A percentile compares a stretch with the other conserved stretches of the same genome.
Evolutionary conservation across 2,888 invertebrate genomes (phyloP).

Genomic region (Diabrotica balteata): DNA sequence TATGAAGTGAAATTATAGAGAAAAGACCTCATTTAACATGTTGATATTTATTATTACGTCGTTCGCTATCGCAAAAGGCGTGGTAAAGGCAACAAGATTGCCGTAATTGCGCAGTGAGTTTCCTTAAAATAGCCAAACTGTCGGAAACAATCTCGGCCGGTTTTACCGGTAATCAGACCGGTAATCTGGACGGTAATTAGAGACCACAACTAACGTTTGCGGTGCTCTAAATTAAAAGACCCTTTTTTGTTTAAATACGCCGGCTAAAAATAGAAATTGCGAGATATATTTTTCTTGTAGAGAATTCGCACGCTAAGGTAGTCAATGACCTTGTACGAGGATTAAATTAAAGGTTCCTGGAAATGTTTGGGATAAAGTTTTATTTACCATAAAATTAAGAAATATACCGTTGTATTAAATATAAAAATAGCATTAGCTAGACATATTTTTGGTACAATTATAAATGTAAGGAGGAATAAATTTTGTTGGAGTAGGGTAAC

Average conservation of each 20-base stretch:
- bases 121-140: conserved; percentile 44
- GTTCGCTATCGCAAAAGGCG: conserved; percentile 39
- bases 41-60: conserved; percentile 42
- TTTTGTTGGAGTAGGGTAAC: no score
- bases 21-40: conserved; percentile 33
- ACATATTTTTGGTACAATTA: no score
- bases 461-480: no score
- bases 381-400: no score
- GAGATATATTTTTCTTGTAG: background rate
- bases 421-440: no score
- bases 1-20: background rate
- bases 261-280: conserved; percentile 19
- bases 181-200: conserved; percentile 36
- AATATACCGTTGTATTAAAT: no score
- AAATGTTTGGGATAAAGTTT: no score
- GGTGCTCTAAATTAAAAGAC: conserved; percentile 30
- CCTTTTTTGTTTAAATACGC: conserved; percentile 19
- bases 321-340: conserved; percentile 5
- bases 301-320: background rate
- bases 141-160: conserved; percentile 43
- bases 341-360: no score
- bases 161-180: conserved; percentile 40
- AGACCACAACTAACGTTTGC: conserved; percentile 32
- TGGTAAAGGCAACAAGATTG: conserved; percentile 34
- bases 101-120: conserved; percentile 43